Conservation (phyloP, 1,140 invertebrate genomes). For the Notospermus geniculatus region DNA sequence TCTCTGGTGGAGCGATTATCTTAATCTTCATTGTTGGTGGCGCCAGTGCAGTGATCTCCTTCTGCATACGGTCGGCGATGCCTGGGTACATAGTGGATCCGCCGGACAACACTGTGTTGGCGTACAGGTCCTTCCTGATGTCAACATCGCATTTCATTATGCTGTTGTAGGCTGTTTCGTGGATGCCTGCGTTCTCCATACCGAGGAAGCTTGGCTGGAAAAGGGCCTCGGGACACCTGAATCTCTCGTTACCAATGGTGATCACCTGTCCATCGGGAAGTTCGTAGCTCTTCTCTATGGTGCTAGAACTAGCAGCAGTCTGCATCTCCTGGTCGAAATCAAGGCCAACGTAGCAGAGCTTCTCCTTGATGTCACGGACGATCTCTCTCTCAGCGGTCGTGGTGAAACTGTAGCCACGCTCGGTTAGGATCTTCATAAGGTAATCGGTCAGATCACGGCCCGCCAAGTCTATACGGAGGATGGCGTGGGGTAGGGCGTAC, state of each 20-base stretch:
- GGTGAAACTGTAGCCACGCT: no score
- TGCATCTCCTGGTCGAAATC: no score
- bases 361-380: no score
- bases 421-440: no score
- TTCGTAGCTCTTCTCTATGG: no score
- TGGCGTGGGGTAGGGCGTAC: no score
- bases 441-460: no score
- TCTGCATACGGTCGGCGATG: slow-evolving; percentile 26
- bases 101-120: slow-evolving; percentile 68
- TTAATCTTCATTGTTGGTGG: slow-evolving; percentile 14
- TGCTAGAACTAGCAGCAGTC: no score
- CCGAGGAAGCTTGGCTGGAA: slow-evolving; percentile 67
- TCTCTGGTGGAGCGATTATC: slow-evolving; percentile 53
- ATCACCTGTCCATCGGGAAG: slow-evolving; percentile 81
- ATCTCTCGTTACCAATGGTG: slow-evolving; percentile 76
- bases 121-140: slow-evolving; percentile 83
- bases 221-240: slow-evolving; percentile 77
- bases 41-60: slow-evolving; percentile 1
- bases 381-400: no score
- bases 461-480: no score
- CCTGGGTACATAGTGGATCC: slow-evolving; percentile 82
- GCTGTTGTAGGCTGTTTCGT: slow-evolving; percentile 77
- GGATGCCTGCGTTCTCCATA: slow-evolving; percentile 36
- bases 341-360: no score
- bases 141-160: slow-evolving; percentile 67